phyloP scores from a whole-genome alignment of 92 coral and sea anemone species.

The Heteractis magnifica region DNA sequence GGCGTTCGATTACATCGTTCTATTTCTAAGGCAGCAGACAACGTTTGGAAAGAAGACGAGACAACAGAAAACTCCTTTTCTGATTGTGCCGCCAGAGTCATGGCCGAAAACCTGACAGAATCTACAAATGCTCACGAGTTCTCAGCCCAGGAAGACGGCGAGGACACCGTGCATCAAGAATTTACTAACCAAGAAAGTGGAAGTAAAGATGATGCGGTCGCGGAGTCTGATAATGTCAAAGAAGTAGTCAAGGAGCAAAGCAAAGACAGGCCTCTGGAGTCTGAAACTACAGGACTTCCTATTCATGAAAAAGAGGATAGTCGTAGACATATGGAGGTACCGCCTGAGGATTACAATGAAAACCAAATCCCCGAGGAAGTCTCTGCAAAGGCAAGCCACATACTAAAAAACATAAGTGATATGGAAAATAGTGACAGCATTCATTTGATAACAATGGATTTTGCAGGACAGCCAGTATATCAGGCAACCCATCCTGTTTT shows the following conservation, averaged over 20 bases:
- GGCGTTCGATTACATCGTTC: slow-evolving; percentile 43
- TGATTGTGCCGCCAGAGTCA: slow-evolving; percentile 12
- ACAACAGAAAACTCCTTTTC: slow-evolving; percentile 5
- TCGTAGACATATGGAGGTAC: too few relatives aligned
- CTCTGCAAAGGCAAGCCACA: slow-evolving; percentile 12
- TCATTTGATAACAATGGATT: slow-evolving; percentile 54
- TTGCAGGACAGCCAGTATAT: slow-evolving; percentile 70
- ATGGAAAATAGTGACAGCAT: slow-evolving; percentile 10
- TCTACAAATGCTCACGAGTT: not conserved
- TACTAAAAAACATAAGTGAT: slow-evolving; percentile 2
- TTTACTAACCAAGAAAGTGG: not conserved
- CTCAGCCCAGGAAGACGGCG: not conserved
- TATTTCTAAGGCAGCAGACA: slow-evolving; percentile 11
- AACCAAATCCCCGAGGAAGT: slow-evolving; percentile 40
- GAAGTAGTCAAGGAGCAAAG: not conserved
- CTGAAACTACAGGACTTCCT: not conserved
- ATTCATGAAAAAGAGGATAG: not conserved
- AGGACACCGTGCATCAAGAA: not conserved
- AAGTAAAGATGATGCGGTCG: not conserved
- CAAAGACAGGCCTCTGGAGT: not conserved
- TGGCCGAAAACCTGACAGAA: slow-evolving; percentile 9
- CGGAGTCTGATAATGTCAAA: not conserved
- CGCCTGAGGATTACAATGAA: not conserved
- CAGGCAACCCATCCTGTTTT: slow-evolving; percentile 68
- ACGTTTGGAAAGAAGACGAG: slow-evolving; percentile 24